Percentiles rank a stretch among this genome's conserved stretches.
Evolutionary conservation across 2,888 invertebrate genomes (phyloP).

Genomic region (Eupithecia dodoneata): DNA sequence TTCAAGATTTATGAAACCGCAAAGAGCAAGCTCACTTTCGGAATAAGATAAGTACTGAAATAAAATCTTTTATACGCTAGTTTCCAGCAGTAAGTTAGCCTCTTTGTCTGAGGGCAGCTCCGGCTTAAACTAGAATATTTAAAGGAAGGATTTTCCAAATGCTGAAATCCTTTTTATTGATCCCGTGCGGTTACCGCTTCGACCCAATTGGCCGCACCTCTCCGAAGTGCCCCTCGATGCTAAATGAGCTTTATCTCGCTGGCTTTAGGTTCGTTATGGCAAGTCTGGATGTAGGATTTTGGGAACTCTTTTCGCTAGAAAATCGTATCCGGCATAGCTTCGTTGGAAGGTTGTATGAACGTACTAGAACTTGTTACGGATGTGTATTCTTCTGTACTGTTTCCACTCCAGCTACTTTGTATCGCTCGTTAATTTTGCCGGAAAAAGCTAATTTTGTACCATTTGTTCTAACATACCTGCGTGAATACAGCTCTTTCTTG

Average conservation of each 20-base stretch:
- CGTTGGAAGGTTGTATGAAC: neutral
- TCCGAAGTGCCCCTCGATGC: conserved; percentile 5
- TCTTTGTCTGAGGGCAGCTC: conserved; percentile 32
- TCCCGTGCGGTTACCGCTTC: conserved; percentile 35
- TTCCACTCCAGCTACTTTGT: conserved; percentile 41
- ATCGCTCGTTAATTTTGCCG: conserved; percentile 47
- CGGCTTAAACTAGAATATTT: conserved; percentile 43
- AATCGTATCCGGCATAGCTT: neutral
- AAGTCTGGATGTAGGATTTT: neutral
- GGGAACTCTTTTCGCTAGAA: neutral
- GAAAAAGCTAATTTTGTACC: conserved; percentile 49
- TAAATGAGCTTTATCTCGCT: conserved; percentile 21
- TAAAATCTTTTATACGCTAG: conserved; percentile 27
- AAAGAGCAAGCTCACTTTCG: neutral
- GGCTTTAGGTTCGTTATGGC: conserved; percentile 3
- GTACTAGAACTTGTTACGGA: conserved; percentile 4
- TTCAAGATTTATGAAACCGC: neutral
- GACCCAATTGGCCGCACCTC: conserved; percentile 21
- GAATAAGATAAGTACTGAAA: conserved; percentile 13
- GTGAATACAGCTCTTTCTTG: conserved; percentile 23
- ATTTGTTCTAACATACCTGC: conserved; percentile 30
- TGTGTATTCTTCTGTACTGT: conserved; percentile 4
- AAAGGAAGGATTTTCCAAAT: conserved; percentile 43
- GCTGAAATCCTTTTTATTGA: conserved; percentile 42
- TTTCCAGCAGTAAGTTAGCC: conserved; percentile 23